phyloP scores from a whole-genome alignment of 2,888 invertebrate genomes.

The Ophonus ardosiacus region DNA sequence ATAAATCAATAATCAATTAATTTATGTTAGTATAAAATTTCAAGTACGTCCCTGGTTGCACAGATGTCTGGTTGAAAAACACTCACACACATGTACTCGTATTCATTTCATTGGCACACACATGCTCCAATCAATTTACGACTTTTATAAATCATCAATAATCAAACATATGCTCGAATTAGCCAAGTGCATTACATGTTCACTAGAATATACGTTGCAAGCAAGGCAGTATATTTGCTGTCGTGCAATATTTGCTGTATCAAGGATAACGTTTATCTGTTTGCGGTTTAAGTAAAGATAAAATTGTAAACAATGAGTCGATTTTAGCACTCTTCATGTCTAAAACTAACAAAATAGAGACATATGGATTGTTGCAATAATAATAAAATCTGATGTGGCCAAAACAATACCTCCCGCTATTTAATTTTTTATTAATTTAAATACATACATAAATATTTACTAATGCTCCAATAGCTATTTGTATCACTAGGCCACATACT shows the following conservation, averaged over 20 bases:
- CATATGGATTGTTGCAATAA: no score
- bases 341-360: no score
- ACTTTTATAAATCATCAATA: conserved; percentile 14
- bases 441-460: no score
- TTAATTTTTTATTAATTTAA: no score
- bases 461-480: no score
- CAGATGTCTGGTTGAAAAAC: not conserved
- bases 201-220: not conserved
- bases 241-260: not conserved
- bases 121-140: conserved; percentile 10
- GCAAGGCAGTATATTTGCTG: not conserved
- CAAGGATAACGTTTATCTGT: not conserved
- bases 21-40: not conserved
- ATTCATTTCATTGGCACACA: not conserved
- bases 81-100: not conserved
- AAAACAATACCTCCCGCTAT: no score
- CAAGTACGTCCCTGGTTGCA: not conserved
- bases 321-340: no score
- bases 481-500: no score
- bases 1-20: no score
- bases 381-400: no score
- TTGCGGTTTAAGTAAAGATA: not conserved
- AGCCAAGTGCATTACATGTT: not conserved
- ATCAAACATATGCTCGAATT: conserved; percentile 7
- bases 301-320: not conserved